A percentile compares a stretch with the other conserved stretches of the same genome.
These are phyloP conservation scores for Megalops atlanticus DNA, from an alignment of 2,113 vertebrate species.

Conservation along the genomic window DNA sequence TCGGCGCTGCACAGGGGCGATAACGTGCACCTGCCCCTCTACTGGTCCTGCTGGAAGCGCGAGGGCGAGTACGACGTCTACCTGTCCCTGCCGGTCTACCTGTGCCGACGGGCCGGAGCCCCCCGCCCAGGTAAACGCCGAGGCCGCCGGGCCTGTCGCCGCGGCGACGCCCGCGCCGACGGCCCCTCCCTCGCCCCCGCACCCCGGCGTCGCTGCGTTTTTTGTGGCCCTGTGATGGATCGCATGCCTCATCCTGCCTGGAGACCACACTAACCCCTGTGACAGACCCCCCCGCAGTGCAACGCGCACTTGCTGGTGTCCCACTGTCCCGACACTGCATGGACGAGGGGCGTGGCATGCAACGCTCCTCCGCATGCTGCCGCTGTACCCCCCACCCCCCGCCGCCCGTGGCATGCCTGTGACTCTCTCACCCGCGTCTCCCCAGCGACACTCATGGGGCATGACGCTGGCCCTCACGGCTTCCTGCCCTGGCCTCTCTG, in stretches of 20 bases:
- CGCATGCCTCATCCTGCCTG: constrained; percentile 40
- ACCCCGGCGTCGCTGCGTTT: too few relatives aligned
- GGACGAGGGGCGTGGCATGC: too few relatives aligned
- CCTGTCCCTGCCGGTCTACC: constrained; percentile 77
- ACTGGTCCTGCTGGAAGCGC: constrained; percentile 82
- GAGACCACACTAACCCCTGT: constrained; percentile 34
- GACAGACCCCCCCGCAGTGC: too few relatives aligned
- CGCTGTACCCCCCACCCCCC: background rate
- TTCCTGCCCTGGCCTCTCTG: background rate
- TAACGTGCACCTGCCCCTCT: constrained; percentile 73
- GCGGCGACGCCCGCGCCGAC: constrained; percentile 46
- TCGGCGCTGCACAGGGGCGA: constrained; percentile 74
- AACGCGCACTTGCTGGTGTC: too few relatives aligned
- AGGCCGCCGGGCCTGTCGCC: constrained; percentile 41
- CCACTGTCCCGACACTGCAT: background rate
- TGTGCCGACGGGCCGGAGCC: constrained; percentile 76
- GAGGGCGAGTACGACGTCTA: constrained; percentile 80
- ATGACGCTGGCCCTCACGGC: background rate
- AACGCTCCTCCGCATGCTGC: constrained; percentile 11
- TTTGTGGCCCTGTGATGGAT: too few relatives aligned
- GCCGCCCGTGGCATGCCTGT: background rate
- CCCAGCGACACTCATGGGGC: background rate
- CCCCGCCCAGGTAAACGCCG: constrained; percentile 75
- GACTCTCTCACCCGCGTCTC: background rate
- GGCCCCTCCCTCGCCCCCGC: constrained; percentile 44